A percentile compares a stretch with the other conserved stretches of the same genome.
Evolutionary conservation across 2,888 invertebrate genomes (phyloP).

Genomic region (Calliopum simillimum): DNA sequence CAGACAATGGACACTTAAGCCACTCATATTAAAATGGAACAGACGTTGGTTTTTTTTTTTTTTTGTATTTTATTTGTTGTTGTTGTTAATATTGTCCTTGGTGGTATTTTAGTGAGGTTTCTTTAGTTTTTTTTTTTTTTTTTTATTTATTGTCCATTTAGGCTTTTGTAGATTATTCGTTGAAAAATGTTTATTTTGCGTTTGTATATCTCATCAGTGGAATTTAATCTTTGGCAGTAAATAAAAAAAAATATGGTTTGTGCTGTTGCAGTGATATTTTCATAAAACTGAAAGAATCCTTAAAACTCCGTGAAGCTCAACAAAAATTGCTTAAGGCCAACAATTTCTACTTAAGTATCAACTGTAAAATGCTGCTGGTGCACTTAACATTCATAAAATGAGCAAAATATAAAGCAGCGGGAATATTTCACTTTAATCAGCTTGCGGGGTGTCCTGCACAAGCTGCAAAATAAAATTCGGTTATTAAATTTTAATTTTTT

Average conservation of each 20-base stretch:
- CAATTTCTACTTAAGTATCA: too few relatives aligned
- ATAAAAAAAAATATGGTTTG: not conserved
- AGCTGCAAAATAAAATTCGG: too few relatives aligned
- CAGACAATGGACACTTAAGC: constrained; percentile 28
- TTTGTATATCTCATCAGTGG: not conserved
- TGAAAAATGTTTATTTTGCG: constrained; percentile 22
- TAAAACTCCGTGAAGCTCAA: too few relatives aligned
- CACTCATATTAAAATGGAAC: constrained; percentile 27
- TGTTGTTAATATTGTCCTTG: constrained; percentile 8
- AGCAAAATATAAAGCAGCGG: too few relatives aligned
- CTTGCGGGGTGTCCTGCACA: too few relatives aligned
- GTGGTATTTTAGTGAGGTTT: not conserved
- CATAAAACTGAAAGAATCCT: not conserved
- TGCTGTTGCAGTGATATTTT: not conserved
- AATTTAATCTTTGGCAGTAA: not conserved
- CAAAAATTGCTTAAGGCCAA: too few relatives aligned
- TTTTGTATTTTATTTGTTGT: not conserved
- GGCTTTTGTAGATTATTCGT: constrained; percentile 7
- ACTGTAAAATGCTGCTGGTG: too few relatives aligned
- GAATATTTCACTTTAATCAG: too few relatives aligned
- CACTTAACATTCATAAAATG: too few relatives aligned
- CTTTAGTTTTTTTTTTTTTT: not conserved
- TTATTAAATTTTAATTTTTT: too few relatives aligned
- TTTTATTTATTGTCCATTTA: constrained; percentile 28
- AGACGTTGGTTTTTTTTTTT: not conserved